Evolutionary conservation across 1,140 invertebrate species (phyloP).

Genomic region (Matsumurasca onukii): DNA sequence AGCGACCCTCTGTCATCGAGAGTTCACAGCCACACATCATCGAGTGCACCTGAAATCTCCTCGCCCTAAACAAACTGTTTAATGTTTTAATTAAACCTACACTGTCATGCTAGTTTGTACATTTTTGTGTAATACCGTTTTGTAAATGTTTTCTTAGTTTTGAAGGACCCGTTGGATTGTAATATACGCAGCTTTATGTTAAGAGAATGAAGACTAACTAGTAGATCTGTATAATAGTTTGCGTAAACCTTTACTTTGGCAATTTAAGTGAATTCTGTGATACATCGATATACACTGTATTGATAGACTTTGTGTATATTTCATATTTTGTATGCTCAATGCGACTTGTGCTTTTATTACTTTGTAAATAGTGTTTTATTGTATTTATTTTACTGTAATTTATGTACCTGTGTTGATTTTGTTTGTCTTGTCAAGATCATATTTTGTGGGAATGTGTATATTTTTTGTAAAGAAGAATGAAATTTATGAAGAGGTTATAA

Average conservation of each 20-base stretch:
- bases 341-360: conserved; percentile 16
- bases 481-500: conserved; percentile 2
- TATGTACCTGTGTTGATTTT: conserved; percentile 24
- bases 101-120: conserved; percentile 4
- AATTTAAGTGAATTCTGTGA: conserved; percentile 29
- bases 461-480: conserved; percentile 8
- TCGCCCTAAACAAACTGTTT: conserved; percentile 1
- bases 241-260: conserved; percentile 21
- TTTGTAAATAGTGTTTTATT: conserved; percentile 25
- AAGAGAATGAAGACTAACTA: conserved; percentile 29
- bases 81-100: conserved; percentile 25
- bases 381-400: conserved; percentile 24
- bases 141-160: conserved; percentile 5
- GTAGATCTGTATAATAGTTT: conserved; percentile 13
- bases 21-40: conserved; percentile 83
- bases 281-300: conserved; percentile 24
- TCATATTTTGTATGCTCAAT: conserved; percentile 19
- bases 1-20: conserved; percentile 77
- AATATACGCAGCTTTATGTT: conserved; percentile 13
- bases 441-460: conserved; percentile 12
- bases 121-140: conserved; percentile 7
- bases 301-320: conserved; percentile 5
- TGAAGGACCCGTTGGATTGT: neutral
- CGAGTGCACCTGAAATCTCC: conserved; percentile 72
- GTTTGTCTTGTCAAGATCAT: conserved; percentile 11